These are phyloP conservation scores for Plotosus lineatus DNA, from an alignment of 2,113 vertebrate genomes.

Conservation along the genomic window DNA sequence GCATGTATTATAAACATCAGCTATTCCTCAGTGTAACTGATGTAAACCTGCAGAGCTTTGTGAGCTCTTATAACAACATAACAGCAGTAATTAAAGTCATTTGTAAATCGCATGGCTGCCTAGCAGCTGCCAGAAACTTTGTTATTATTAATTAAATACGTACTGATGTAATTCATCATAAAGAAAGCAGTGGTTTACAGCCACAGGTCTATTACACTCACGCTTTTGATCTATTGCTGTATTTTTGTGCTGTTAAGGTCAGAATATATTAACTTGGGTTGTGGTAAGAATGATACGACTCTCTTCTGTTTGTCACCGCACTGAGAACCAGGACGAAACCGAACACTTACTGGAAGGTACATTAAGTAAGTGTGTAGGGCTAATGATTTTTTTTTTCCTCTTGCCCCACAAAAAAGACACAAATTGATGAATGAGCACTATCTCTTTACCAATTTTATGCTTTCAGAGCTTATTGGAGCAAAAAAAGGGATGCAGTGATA, in stretches of 20 bases:
- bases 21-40: not conserved
- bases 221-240: conserved; percentile 50
- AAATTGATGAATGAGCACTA: conserved; percentile 62
- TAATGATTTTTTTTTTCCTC: conserved; percentile 53
- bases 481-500: conserved; percentile 48
- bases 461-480: conserved; percentile 56
- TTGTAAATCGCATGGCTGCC: conserved; percentile 38
- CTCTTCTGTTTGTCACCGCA: conserved; percentile 44
- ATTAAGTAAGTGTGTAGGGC: conserved; percentile 48
- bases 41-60: not conserved
- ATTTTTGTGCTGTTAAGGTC: conserved; percentile 46
- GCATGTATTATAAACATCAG: not conserved
- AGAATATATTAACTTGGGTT: conserved; percentile 43
- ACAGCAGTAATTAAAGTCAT: conserved; percentile 46
- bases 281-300: conserved; percentile 29
- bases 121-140: conserved; percentile 40
- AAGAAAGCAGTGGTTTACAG: conserved; percentile 21
- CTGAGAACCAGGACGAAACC: conserved; percentile 11
- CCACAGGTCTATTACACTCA: conserved; percentile 44
- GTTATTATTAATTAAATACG: conserved; percentile 37
- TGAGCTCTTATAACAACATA: conserved; percentile 19
- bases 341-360: conserved; percentile 51
- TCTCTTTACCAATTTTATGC: conserved; percentile 51
- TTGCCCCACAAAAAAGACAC: conserved; percentile 51
- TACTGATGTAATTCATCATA: conserved; percentile 46